These are phyloP conservation scores for Enteromius unitaeniatus DNA, from an alignment of 2,797 vertebrate species.

Conservation along the genomic window DNA sequence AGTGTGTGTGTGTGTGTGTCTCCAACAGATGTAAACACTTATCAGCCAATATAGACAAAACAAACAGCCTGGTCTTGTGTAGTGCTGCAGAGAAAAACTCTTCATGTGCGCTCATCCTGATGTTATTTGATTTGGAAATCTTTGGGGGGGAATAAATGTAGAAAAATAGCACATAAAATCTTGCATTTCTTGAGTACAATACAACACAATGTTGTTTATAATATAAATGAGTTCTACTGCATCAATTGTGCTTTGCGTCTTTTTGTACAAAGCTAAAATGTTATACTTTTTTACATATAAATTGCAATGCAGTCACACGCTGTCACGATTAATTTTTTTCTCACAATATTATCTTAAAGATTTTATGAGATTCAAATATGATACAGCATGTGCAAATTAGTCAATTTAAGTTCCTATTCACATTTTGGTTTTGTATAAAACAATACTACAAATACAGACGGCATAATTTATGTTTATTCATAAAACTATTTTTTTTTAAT, in stretches of 20 bases:
- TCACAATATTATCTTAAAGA: not conserved
- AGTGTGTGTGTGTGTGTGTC: not conserved
- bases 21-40: conserved; percentile 26
- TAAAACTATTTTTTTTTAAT: not conserved
- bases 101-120: not conserved
- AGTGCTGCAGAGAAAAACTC: not conserved
- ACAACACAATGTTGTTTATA: not conserved
- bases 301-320: not conserved
- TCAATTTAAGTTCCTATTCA: not conserved
- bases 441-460: not conserved
- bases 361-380: not conserved
- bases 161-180: not conserved
- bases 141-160: not conserved
- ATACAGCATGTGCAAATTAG: not conserved
- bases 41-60: not conserved
- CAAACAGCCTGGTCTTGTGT: not conserved
- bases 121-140: not conserved
- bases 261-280: not conserved
- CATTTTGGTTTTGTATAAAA: not conserved
- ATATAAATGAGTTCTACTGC: not conserved
- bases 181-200: not conserved
- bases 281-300: not conserved
- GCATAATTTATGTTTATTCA: not conserved
- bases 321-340: not conserved
- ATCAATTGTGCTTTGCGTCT: not conserved